These are phyloP conservation scores for Spea multiplicata DNA, from an alignment of 2,113 vertebrate species.

Conservation along the genomic window DNA sequence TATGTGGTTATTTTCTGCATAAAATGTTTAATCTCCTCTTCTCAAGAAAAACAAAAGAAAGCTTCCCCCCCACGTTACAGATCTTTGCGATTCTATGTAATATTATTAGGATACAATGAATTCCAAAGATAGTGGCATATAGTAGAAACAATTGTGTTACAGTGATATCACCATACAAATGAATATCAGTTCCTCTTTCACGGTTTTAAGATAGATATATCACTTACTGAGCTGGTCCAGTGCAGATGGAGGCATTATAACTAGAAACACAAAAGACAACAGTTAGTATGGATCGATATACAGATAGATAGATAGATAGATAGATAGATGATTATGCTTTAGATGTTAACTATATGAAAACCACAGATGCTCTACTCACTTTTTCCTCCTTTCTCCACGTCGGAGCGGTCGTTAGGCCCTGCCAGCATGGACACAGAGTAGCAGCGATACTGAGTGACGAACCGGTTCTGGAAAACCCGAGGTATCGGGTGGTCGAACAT, in stretches of 20 bases:
- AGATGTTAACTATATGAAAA: neutral
- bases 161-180: too few relatives aligned
- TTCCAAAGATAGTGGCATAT: too few relatives aligned
- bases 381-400: slow-evolving; percentile 99
- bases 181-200: too few relatives aligned
- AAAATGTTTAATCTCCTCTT: too few relatives aligned
- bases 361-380: slow-evolving; percentile 69
- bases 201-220: neutral
- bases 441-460: slow-evolving; percentile 96
- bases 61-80: too few relatives aligned
- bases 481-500: slow-evolving; percentile 93
- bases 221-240: slow-evolving; percentile 98
- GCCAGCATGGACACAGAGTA: slow-evolving; percentile 97
- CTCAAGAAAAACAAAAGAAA: too few relatives aligned
- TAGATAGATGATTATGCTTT: neutral
- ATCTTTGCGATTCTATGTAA: too few relatives aligned
- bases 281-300: neutral
- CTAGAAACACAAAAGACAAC: slow-evolving; percentile 64
- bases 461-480: slow-evolving; percentile 93
- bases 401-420: slow-evolving; percentile 95
- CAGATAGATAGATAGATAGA: neutral
- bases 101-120: too few relatives aligned
- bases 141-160: too few relatives aligned
- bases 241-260: slow-evolving; percentile 97
- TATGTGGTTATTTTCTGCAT: too few relatives aligned